Evolutionary conservation across 2,888 invertebrate species (phyloP).

Genomic region (Macrostomum cliftonense): DNA sequence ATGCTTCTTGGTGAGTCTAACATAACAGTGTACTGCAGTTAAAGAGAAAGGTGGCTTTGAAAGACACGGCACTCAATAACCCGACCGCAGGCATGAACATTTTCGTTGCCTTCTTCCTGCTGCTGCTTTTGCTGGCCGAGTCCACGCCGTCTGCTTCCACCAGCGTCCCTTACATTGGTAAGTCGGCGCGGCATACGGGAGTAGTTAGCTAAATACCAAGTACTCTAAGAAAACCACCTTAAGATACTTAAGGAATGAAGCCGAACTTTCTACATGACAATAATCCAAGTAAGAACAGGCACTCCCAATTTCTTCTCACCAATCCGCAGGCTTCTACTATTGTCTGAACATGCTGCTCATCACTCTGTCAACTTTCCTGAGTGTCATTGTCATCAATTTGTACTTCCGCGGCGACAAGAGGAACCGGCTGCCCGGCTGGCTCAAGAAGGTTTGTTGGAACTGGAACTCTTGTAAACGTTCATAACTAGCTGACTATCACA

Average conservation of each 20-base stretch:
- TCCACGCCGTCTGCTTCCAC: conserved; percentile 30
- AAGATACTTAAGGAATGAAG: no score
- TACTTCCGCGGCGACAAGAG: conserved; percentile 27
- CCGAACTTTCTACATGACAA: no score
- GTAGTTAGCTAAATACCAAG: no score
- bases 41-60: no score
- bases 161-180: conserved; percentile 13
- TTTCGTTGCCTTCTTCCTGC: conserved; percentile 34
- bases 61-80: conserved; percentile 4
- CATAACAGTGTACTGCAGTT: no score
- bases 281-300: no score
- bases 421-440: conserved; percentile 13
- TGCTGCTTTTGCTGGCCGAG: conserved; percentile 32
- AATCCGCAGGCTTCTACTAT: conserved; percentile 35
- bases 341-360: conserved; percentile 38
- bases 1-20: conserved; percentile 30
- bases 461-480: no score
- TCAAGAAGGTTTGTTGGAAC: background rate
- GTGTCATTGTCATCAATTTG: conserved; percentile 34
- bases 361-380: conserved; percentile 34
- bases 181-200: background rate
- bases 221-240: no score
- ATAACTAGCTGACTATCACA: no score
- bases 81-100: conserved; percentile 31
- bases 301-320: no score